Conservation (phyloP, 2,797 vertebrate genomes). For the Enteromius paludinosus region DNA sequence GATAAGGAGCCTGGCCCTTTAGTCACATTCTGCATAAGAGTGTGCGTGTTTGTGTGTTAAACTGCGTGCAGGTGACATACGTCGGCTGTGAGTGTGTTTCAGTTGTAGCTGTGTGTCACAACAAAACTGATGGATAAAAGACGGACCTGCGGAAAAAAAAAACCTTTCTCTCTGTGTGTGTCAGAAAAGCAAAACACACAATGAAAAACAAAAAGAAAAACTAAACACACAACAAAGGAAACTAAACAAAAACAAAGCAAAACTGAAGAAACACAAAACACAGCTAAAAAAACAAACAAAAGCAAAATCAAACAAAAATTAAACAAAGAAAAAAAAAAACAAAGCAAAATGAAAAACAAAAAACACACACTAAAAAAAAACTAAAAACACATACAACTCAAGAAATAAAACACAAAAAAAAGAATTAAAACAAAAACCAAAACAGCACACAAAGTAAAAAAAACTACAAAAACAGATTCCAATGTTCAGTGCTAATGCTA, state of each 20-base stretch:
- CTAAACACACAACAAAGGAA: not conserved
- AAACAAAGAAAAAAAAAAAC: not conserved
- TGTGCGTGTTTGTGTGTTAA: constrained; percentile 41
- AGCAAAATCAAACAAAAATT: not conserved
- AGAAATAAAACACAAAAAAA: not conserved
- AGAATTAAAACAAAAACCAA: not conserved
- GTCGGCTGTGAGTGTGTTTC: constrained; percentile 45
- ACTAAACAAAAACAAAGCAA: not conserved
- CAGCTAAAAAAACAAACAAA: not conserved
- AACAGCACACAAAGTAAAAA: not conserved
- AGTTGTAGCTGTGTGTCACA: constrained; percentile 37
- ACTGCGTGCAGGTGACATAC: constrained; percentile 51
- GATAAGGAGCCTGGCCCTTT: constrained; percentile 76
- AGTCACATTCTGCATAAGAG: constrained; percentile 41
- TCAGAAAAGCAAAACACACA: not conserved
- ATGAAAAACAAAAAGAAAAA: not conserved
- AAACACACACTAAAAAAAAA: not conserved
- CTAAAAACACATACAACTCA: not conserved
- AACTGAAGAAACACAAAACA: not conserved
- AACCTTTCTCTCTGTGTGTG: not conserved
- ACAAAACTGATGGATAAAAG: constrained; percentile 35
- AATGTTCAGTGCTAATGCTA: not conserved
- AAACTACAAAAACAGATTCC: not conserved
- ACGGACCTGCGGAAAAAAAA: constrained; percentile 4
- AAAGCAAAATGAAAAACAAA: not conserved